Conservation (phyloP, 2,888 invertebrate species). For the Pilophorus perplexus region DNA sequence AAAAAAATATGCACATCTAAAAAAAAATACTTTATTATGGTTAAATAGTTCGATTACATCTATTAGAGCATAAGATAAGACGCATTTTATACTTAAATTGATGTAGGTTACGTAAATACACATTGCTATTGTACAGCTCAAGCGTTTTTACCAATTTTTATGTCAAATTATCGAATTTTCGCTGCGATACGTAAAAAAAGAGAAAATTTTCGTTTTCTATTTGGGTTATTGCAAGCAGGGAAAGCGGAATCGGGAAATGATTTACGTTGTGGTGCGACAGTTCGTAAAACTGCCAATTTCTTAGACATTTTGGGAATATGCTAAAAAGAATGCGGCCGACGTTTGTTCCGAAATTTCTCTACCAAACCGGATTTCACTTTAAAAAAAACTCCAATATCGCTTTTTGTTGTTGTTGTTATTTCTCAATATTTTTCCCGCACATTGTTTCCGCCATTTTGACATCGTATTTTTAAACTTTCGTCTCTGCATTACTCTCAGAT, state of each 20-base stretch:
- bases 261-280: neutral
- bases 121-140: constrained; percentile 41
- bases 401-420: neutral
- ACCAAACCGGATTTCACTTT: no score
- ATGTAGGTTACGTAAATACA: constrained; percentile 31
- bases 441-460: no score
- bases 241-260: no score
- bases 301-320: no score
- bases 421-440: neutral
- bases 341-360: no score
- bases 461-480: no score
- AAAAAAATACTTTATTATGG: constrained; percentile 33
- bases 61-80: constrained; percentile 25
- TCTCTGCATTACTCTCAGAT: neutral
- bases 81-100: constrained; percentile 40
- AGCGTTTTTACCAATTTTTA: constrained; percentile 41
- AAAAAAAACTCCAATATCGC: no score
- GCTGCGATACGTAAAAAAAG: constrained; percentile 32
- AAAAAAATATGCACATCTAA: constrained; percentile 39
- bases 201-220: no score
- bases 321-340: no score
- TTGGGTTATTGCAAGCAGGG: no score
- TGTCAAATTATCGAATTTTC: constrained; percentile 35
- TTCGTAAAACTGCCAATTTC: no score
- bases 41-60: constrained; percentile 29